Conservation (phyloP, 2,113 vertebrate species). For the Marcusenius ussheri region DNA sequence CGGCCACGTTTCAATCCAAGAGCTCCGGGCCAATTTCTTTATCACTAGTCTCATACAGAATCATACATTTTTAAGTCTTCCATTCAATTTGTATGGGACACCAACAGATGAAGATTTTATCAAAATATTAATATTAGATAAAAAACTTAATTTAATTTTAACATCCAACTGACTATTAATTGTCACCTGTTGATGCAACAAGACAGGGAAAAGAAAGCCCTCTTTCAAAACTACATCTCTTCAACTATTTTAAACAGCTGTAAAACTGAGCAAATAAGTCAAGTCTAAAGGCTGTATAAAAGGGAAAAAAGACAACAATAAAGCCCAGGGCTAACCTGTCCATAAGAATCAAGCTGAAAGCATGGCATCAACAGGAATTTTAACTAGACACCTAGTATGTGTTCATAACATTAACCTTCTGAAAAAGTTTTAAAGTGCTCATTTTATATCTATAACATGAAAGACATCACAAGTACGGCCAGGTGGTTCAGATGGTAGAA, state of each 20-base stretch:
- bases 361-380: not conserved
- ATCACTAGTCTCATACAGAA: not conserved
- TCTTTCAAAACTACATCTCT: not conserved
- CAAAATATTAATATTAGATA: not conserved
- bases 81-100: not conserved
- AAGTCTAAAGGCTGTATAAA: not conserved
- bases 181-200: not conserved
- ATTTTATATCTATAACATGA: not conserved
- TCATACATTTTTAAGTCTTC: not conserved
- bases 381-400: not conserved
- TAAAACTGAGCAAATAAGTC: not conserved
- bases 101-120: not conserved
- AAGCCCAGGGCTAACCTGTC: not conserved
- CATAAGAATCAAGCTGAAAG: not conserved
- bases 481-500: not conserved
- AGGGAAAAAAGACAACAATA: not conserved
- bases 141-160: not conserved
- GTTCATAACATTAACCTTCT: not conserved
- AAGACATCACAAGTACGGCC: not conserved
- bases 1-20: not conserved
- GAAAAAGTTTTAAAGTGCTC: not conserved
- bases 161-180: not conserved
- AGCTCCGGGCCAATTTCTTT: not conserved
- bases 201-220: not conserved
- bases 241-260: not conserved